A percentile compares a stretch with the other conserved stretches of the same genome.
phyloP scores from a whole-genome alignment of 2,797 vertebrate genomes.

The Arrhamphus sclerolepis region DNA sequence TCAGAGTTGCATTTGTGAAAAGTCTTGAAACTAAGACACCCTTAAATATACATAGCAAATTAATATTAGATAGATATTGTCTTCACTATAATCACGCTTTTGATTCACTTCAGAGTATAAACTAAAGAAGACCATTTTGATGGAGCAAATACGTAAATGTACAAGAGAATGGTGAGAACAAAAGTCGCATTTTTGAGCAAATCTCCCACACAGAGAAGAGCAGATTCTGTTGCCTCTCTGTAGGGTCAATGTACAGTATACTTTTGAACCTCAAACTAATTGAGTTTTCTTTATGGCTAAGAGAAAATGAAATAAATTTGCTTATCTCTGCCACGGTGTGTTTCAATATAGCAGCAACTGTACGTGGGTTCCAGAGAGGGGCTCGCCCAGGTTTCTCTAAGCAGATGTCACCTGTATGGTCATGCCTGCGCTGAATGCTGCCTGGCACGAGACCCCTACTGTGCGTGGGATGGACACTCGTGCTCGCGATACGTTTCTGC shows the following conservation, averaged over 20 bases:
- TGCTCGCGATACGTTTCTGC: slow-evolving; percentile 94
- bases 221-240: too few species aligned
- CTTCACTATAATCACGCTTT: background rate
- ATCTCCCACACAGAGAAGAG: too few species aligned
- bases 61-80: background rate
- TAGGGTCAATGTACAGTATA: too few species aligned
- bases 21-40: slow-evolving; percentile 15
- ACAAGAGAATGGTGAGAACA: too few species aligned
- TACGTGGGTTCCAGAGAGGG: slow-evolving; percentile 92
- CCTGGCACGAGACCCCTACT: slow-evolving; percentile 96
- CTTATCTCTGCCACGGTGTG: slow-evolving; percentile 34
- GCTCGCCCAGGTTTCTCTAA: slow-evolving; percentile 92
- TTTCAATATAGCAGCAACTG: slow-evolving; percentile 91
- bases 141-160: too few species aligned
- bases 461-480: slow-evolving; percentile 95
- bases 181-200: too few species aligned
- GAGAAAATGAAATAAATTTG: background rate
- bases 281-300: too few species aligned
- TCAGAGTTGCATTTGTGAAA: slow-evolving; percentile 23
- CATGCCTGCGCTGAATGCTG: slow-evolving; percentile 97
- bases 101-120: background rate
- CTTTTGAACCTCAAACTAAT: too few species aligned
- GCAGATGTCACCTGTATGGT: slow-evolving; percentile 94
- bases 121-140: background rate
- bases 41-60: background rate